phyloP scores from a whole-genome alignment of 2,888 invertebrate species.

The Prenolepis imparis region DNA sequence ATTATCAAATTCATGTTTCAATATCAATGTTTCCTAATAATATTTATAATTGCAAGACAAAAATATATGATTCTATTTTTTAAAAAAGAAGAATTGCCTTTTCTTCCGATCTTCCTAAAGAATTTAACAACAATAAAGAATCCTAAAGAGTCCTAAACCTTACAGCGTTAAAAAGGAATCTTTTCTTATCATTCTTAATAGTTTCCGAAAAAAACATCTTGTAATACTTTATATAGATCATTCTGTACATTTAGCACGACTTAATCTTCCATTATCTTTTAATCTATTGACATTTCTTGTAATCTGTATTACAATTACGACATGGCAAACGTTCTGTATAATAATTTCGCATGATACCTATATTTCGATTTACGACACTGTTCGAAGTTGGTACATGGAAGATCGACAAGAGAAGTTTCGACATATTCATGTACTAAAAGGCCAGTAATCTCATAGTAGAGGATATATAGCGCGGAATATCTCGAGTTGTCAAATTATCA shows the following conservation, averaged over 20 bases:
- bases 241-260: background rate
- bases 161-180: background rate
- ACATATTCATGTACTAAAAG: constrained; percentile 23
- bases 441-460: constrained; percentile 30
- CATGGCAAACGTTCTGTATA: background rate
- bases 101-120: background rate
- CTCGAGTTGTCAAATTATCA: constrained; percentile 50
- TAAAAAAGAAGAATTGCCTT: background rate
- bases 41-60: background rate
- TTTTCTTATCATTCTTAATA: background rate
- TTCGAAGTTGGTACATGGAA: constrained; percentile 15
- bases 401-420: constrained; percentile 31
- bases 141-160: background rate
- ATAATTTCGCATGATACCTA: background rate
- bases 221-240: background rate
- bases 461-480: constrained; percentile 27
- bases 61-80: background rate
- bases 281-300: background rate
- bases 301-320: background rate
- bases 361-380: constrained; percentile 11
- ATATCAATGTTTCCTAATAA: background rate
- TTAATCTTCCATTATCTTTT: background rate
- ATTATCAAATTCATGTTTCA: too few relatives aligned
- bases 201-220: background rate
- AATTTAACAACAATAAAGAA: too few relatives aligned